These are phyloP conservation scores for Cantharis rustica DNA, from an alignment of 2,888 invertebrate genomes.

Conservation along the genomic window DNA sequence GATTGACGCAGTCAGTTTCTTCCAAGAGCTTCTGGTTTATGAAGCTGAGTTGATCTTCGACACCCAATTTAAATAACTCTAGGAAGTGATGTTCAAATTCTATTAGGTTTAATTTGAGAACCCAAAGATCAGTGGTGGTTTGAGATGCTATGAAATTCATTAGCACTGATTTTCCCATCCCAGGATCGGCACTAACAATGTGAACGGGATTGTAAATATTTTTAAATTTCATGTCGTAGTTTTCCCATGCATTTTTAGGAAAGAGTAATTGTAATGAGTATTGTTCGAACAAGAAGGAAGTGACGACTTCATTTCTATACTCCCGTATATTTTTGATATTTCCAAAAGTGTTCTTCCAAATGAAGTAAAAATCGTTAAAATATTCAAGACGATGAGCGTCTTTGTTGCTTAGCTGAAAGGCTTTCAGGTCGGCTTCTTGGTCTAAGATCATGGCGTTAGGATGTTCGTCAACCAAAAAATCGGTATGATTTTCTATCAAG, in stretches of 20 bases:
- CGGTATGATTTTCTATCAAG: not conserved
- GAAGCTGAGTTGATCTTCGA: not conserved
- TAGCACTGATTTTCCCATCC: constrained; percentile 11
- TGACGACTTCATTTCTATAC: not conserved
- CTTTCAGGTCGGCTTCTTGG: not conserved
- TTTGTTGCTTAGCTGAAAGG: not conserved
- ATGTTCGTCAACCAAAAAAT: not conserved
- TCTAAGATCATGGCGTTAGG: not conserved
- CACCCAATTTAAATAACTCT: not conserved
- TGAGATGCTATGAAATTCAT: constrained; percentile 1
- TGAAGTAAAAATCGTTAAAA: not conserved
- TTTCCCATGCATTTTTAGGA: not conserved
- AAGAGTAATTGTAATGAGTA: not conserved
- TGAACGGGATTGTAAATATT: not conserved
- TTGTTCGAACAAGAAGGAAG: not conserved
- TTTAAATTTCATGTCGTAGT: not conserved
- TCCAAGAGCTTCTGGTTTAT: not conserved
- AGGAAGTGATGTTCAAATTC: not conserved
- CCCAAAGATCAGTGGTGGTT: not conserved
- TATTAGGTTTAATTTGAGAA: constrained; percentile 6
- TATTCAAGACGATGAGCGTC: not conserved
- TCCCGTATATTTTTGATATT: not conserved
- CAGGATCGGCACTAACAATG: constrained; percentile 5
- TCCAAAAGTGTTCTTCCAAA: constrained; percentile 1
- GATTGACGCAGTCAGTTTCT: not conserved